Evolutionary conservation across 2,888 invertebrate species (phyloP), one percentile per base, ranked within the genome.

Genomic region (Nephrotoma flavescens): DNA sequence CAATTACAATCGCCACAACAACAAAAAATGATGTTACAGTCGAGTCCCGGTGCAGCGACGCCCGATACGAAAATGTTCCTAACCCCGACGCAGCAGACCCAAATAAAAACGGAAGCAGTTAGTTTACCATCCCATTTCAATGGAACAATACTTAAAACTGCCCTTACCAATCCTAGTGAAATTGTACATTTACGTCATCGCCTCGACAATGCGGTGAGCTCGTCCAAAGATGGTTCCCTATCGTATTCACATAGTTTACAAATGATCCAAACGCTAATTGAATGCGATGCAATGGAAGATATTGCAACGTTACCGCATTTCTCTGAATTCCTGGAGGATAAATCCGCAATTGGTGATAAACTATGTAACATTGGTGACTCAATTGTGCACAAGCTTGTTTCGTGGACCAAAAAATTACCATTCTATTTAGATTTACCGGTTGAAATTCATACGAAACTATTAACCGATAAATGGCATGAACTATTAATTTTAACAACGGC

Each of bases 391-490:
- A 98, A 98, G 93, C 94, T 99, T 93, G 99, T 99, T 89, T 98
- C 98, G 92, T 99, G 99, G 99, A 99, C 99, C 90, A 98, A 98
- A 92, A 95, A 98, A 92, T 93, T 99, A 92, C 99, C 99, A 87
- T 99, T 99, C 93, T 99, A 98, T 92, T 94, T 96, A 92, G 98
- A 99, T 92, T 95, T 99, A 89, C 98, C 99, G 86, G 97, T 98
- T 90, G 97, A 98, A 92, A 96, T 97, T 89, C 98, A 98, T 92
- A 98, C 98, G 88, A 96, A 97, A 92, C 93, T 99, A 89, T 93
- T 99, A 90, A 99, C 98, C 90, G 97, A 98, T 92, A 98, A 98
- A 92, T 99, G 99, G 99, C 98, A 98, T 92, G 98, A 98, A 93
- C 95, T 98, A 90, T 94, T 98, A 90, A 97, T 98, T 89, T 93